Percentiles rank a stretch among this genome's conserved stretches.
Evolutionary conservation across 2,888 invertebrate species (phyloP).

Genomic region (Drosophila aldrichi): DNA sequence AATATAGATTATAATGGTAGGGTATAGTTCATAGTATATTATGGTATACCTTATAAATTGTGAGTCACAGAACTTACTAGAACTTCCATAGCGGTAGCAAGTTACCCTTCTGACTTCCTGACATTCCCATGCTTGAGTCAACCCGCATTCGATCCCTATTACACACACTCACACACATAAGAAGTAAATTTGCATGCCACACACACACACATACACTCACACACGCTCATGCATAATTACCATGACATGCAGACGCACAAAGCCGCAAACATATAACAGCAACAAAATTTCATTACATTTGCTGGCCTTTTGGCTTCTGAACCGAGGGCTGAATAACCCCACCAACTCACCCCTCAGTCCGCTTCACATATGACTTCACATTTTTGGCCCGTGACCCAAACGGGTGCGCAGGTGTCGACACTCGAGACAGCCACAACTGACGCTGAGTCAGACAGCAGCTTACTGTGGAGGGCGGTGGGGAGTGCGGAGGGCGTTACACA

Average conservation of each 20-base stretch:
- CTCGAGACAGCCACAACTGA: constrained; percentile 53
- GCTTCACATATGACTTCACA: constrained; percentile 76
- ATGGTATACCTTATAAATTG: neutral
- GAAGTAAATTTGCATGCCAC: constrained; percentile 24
- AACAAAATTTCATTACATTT: constrained; percentile 65
- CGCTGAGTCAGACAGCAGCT: constrained; percentile 62
- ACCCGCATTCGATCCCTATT: neutral
- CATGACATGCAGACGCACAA: constrained; percentile 67
- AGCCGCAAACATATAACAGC: constrained; percentile 49
- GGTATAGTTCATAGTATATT: neutral
- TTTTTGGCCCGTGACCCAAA: constrained; percentile 77
- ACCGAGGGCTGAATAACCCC: constrained; percentile 37
- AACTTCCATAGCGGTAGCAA: neutral
- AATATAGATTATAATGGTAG: neutral
- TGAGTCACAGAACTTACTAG: neutral
- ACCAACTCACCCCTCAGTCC: constrained; percentile 13
- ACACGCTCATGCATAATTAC: constrained; percentile 55
- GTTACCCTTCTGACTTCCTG: neutral
- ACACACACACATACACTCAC: neutral
- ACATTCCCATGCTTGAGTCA: constrained; percentile 37
- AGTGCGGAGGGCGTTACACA: constrained; percentile 26
- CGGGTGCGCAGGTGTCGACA: constrained; percentile 74
- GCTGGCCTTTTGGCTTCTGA: constrained; percentile 43
- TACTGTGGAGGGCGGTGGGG: neutral
- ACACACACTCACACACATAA: neutral